These are phyloP conservation scores for Xanthorhoe designata DNA, from an alignment of 2,888 invertebrate species.

Conservation along the genomic window DNA sequence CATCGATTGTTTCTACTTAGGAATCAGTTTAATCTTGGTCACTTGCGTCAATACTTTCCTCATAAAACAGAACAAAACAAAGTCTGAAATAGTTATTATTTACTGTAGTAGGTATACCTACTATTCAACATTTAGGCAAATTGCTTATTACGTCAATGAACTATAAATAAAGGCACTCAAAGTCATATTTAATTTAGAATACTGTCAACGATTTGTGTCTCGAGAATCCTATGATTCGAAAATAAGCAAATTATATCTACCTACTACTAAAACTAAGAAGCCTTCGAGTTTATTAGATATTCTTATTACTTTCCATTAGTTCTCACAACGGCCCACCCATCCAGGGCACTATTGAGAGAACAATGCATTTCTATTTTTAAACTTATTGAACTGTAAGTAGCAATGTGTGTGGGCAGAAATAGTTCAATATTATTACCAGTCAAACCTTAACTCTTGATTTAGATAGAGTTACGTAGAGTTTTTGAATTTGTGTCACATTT, in stretches of 20 bases:
- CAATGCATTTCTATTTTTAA: slow-evolving; percentile 5
- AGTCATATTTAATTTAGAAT: background rate
- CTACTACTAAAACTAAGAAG: background rate
- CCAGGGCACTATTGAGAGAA: slow-evolving; percentile 3
- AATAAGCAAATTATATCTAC: background rate
- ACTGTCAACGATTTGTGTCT: background rate
- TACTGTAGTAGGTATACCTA: background rate
- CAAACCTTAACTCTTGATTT: slow-evolving; percentile 1
- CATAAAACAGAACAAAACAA: background rate
- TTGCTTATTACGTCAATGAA: background rate
- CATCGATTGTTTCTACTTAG: slow-evolving; percentile 63
- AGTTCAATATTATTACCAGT: slow-evolving; percentile 1
- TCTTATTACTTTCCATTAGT: slow-evolving; percentile 8
- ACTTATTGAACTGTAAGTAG: background rate
- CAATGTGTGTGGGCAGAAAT: background rate
- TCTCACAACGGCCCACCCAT: slow-evolving; percentile 2
- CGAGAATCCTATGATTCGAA: background rate
- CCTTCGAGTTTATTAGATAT: slow-evolving; percentile 6
- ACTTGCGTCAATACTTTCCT: slow-evolving; percentile 41
- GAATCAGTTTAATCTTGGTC: slow-evolving; percentile 54
- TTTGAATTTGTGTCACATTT: slow-evolving; percentile 16
- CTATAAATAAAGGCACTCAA: background rate
- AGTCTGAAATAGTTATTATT: background rate
- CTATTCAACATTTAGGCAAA: background rate
- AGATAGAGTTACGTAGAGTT: slow-evolving; percentile 1